These are phyloP conservation scores for Mythimna pallens DNA, from an alignment of 2,888 invertebrate genomes.

Conservation along the genomic window DNA sequence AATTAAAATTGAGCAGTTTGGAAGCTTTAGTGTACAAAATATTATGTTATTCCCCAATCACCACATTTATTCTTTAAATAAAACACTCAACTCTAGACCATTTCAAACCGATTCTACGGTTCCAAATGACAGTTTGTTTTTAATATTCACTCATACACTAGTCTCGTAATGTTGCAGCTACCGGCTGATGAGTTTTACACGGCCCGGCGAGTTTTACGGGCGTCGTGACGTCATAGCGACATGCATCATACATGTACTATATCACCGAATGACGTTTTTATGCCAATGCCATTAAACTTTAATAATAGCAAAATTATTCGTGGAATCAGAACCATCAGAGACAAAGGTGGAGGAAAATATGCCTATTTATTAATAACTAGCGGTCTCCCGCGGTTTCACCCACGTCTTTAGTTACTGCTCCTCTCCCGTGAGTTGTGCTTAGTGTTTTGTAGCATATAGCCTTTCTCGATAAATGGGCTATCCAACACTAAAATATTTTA, in stretches of 20 bases:
- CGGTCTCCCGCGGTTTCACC: too few relatives aligned
- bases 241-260: slow-evolving; percentile 25
- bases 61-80: too few relatives aligned
- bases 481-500: too few relatives aligned
- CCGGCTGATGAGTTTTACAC: slow-evolving; percentile 15
- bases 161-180: background rate
- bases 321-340: slow-evolving; percentile 20
- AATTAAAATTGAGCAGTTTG: too few relatives aligned
- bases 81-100: too few relatives aligned
- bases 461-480: too few relatives aligned
- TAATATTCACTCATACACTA: background rate
- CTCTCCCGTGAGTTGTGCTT: too few relatives aligned
- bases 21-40: too few relatives aligned
- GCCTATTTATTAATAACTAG: slow-evolving; percentile 2
- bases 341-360: background rate
- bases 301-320: slow-evolving; percentile 34
- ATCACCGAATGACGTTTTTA: slow-evolving; percentile 13
- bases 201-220: slow-evolving; percentile 9
- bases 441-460: too few relatives aligned
- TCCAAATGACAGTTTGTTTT: background rate
- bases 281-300: slow-evolving; percentile 12
- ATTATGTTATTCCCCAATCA: too few relatives aligned
- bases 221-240: slow-evolving; percentile 29
- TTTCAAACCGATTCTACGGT: background rate
- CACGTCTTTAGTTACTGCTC: too few relatives aligned